Conservation (phyloP, 2,797 vertebrate genomes). For the Enteromius radiatus region DNA sequence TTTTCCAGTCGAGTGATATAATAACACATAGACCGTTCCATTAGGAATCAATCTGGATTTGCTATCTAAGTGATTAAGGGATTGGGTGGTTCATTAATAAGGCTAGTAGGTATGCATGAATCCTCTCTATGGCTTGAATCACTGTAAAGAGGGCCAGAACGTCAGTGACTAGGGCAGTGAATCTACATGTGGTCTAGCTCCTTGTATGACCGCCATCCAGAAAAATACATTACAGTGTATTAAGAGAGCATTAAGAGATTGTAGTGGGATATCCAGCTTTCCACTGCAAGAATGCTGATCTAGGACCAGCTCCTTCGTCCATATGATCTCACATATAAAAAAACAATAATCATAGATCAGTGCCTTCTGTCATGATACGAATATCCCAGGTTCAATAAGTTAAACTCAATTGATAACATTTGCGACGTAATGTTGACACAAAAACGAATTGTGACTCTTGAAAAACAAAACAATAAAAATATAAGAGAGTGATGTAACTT, state of each 20-base stretch:
- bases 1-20: conserved; percentile 40
- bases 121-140: conserved; percentile 45
- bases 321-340: background rate
- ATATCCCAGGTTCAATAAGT: conserved; percentile 3
- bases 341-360: background rate
- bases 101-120: conserved; percentile 46
- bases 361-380: background rate
- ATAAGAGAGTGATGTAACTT: background rate
- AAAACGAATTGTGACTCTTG: background rate
- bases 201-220: conserved; percentile 46
- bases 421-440: background rate
- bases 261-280: conserved; percentile 1
- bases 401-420: background rate
- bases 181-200: conserved; percentile 35
- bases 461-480: background rate
- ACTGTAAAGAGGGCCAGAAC: conserved; percentile 34
- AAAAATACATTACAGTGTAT: conserved; percentile 12
- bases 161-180: conserved; percentile 6
- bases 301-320: conserved; percentile 4
- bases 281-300: background rate
- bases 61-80: conserved; percentile 34
- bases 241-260: conserved; percentile 25
- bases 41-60: conserved; percentile 48
- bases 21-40: conserved; percentile 44
- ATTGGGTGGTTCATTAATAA: conserved; percentile 53